Conservation (phyloP, 2,113 vertebrate genomes). For the Muscicapa adusta region DNA sequence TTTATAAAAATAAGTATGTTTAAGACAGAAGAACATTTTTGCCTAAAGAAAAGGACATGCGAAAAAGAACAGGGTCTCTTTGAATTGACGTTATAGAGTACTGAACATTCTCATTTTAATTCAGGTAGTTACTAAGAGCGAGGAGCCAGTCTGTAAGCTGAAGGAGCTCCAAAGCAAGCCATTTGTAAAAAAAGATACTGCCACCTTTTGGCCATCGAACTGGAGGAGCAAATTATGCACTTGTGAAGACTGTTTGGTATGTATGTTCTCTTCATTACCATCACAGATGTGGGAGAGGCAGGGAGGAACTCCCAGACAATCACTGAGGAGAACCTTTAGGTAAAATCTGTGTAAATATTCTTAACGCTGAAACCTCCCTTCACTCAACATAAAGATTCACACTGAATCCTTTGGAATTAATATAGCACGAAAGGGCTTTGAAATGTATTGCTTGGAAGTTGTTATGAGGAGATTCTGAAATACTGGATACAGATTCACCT, state of each 20-base stretch:
- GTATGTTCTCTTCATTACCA: neutral
- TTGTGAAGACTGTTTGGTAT: constrained; percentile 87
- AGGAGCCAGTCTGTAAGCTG: constrained; percentile 74
- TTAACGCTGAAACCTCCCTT: neutral
- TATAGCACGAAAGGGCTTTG: neutral
- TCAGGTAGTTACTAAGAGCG: constrained; percentile 41
- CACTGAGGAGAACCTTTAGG: neutral
- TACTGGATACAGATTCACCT: neutral
- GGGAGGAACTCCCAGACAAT: neutral
- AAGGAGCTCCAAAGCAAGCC: constrained; percentile 72
- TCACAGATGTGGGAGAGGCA: neutral
- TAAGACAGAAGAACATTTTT: neutral
- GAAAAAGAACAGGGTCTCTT: neutral
- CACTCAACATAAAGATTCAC: neutral
- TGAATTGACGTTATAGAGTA: neutral
- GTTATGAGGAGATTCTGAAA: neutral
- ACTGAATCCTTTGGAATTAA: neutral
- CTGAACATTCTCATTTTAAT: constrained; percentile 34
- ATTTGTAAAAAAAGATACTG: constrained; percentile 67
- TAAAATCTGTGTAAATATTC: neutral
- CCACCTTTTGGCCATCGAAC: constrained; percentile 88
- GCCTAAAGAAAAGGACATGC: neutral
- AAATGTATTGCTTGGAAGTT: neutral
- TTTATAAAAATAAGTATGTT: neutral
- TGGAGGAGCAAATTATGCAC: constrained; percentile 90